Percentiles rank a stretch among this genome's conserved stretches.
Evolutionary conservation across 2,888 invertebrate genomes (phyloP).

Genomic region (Hedya salicella): DNA sequence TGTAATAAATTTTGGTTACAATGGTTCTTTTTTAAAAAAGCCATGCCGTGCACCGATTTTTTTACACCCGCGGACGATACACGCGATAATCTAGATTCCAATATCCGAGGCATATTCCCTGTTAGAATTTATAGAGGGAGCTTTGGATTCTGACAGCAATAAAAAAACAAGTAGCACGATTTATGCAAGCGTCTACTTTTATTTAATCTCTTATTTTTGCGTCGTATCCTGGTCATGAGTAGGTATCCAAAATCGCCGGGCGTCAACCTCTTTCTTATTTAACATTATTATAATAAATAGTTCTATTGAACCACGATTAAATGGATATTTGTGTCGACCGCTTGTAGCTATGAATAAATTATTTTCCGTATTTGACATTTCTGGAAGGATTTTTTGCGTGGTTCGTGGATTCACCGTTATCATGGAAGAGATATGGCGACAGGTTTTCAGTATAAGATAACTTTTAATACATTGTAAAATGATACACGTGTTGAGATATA

Average conservation of each 20-base stretch:
- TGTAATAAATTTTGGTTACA: slow-evolving; percentile 22
- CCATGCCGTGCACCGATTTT: slow-evolving; percentile 2
- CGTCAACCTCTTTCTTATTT: slow-evolving; percentile 51
- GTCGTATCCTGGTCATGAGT: slow-evolving; percentile 1
- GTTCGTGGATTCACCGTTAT: slow-evolving; percentile 13
- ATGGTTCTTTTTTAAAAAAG: slow-evolving; percentile 17
- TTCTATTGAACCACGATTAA: slow-evolving; percentile 68
- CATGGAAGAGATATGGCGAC: slow-evolving; percentile 8
- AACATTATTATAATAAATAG: slow-evolving; percentile 65
- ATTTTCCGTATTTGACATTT: slow-evolving; percentile 28
- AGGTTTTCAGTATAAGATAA: neutral
- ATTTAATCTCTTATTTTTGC: slow-evolving; percentile 19
- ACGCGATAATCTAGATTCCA: slow-evolving; percentile 33
- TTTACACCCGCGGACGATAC: slow-evolving; percentile 16
- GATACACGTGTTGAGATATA: too few species aligned
- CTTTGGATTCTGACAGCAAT: slow-evolving; percentile 4
- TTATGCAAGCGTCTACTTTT: slow-evolving; percentile 19
- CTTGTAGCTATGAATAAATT: slow-evolving; percentile 46
- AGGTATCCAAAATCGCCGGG: slow-evolving; percentile 33
- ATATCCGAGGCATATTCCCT: slow-evolving; percentile 15
- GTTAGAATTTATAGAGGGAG: slow-evolving; percentile 31
- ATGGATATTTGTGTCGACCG: slow-evolving; percentile 54
- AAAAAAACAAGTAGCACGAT: slow-evolving; percentile 19
- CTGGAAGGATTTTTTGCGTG: slow-evolving; percentile 13
- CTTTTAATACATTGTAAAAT: too few species aligned